A percentile compares a stretch with the other conserved stretches of the same genome.
These are phyloP conservation scores for Tenthredo mesomela DNA, from an alignment of 2,888 invertebrate species.

Conservation along the genomic window DNA sequence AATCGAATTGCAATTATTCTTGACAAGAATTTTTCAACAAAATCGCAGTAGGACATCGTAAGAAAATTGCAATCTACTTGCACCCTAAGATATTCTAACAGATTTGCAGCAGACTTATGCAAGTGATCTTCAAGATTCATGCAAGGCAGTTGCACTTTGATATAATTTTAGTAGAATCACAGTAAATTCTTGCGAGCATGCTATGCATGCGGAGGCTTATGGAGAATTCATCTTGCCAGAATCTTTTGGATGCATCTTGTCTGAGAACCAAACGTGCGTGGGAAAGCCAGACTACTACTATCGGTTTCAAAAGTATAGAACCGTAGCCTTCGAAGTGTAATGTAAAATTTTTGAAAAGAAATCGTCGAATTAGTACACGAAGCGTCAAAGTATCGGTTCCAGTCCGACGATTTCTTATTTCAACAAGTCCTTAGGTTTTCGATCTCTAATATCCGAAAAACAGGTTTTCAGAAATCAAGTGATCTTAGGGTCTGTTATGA, in stretches of 20 bases:
- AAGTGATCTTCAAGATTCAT: neutral
- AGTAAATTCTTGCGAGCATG: neutral
- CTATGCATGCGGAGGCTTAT: neutral
- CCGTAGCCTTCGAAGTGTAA: too few relatives aligned
- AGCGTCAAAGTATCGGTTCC: too few relatives aligned
- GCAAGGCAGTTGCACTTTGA: neutral
- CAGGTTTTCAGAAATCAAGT: too few relatives aligned
- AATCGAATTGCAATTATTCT: neutral
- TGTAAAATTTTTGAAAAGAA: too few relatives aligned
- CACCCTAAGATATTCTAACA: neutral
- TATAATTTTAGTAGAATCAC: neutral
- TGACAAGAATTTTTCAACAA: neutral
- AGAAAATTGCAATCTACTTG: neutral
- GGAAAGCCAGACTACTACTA: neutral
- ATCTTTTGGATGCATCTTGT: neutral
- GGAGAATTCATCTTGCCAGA: neutral
- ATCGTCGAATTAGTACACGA: too few relatives aligned
- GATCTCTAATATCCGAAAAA: too few relatives aligned
- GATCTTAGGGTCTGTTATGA: neutral
- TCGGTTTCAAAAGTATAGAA: too few relatives aligned
- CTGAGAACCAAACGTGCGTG: neutral
- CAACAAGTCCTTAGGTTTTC: too few relatives aligned
- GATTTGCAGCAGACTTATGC: neutral
- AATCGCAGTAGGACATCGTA: neutral
- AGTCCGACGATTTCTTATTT: too few relatives aligned